These are phyloP conservation scores for Notothenia rossii DNA, from an alignment of 2,113 vertebrate genomes.

Conservation along the genomic window DNA sequence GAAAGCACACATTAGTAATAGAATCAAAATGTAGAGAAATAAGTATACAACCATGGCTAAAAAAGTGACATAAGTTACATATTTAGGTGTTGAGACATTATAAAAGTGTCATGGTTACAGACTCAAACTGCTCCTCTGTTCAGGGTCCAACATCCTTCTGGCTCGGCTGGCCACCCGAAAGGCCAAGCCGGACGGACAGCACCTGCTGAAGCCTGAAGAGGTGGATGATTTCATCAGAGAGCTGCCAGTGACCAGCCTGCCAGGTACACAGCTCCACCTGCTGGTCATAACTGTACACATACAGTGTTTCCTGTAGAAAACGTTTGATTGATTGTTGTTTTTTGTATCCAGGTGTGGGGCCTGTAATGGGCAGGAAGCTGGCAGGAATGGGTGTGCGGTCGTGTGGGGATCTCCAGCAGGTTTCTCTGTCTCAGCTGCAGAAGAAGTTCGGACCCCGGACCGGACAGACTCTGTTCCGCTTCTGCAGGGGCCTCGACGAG, in stretches of 20 bases:
- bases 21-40: too few relatives aligned
- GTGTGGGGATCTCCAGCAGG: conserved; percentile 94
- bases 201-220: conserved; percentile 93
- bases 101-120: background rate
- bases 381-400: conserved; percentile 90
- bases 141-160: conserved; percentile 98
- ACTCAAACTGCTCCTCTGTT: conserved; percentile 32
- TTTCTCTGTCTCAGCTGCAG: conserved; percentile 92
- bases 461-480: conserved; percentile 95
- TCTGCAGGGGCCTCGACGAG: conserved; percentile 96
- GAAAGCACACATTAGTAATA: too few relatives aligned
- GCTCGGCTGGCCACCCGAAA: conserved; percentile 95
- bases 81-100: too few relatives aligned
- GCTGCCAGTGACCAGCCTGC: conserved; percentile 91
- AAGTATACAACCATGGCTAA: too few relatives aligned
- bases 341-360: conserved; percentile 90
- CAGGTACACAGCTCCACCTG: conserved; percentile 85
- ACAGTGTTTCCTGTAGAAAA: background rate
- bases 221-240: conserved; percentile 98
- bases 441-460: conserved; percentile 96
- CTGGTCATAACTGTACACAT: background rate
- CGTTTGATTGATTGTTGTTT: background rate
- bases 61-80: too few relatives aligned
- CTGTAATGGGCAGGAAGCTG: conserved; percentile 92
- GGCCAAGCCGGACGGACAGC: conserved; percentile 96